Percentiles rank a stretch among this genome's conserved stretches.
Conservation (phyloP, 2,888 invertebrate genomes). For the Pyrocoelia pectoralis region DNA sequence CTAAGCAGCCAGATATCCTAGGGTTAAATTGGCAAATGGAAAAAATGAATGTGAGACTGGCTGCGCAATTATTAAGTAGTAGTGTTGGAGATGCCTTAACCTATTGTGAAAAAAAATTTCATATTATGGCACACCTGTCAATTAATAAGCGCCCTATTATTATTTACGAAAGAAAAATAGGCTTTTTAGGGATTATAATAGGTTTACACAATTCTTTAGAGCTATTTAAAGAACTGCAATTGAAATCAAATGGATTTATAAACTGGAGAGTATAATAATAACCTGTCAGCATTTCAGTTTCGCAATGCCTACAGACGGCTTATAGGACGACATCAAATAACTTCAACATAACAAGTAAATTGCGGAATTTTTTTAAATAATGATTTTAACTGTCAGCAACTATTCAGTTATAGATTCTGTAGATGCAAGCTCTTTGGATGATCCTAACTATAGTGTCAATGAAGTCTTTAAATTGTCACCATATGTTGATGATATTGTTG, state of each 20-base stretch:
- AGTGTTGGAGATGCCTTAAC: constrained; percentile 18
- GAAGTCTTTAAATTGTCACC: not conserved
- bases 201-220: constrained; percentile 2
- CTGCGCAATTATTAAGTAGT: constrained; percentile 38
- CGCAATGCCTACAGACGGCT: constrained; percentile 1
- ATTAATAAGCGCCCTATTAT: not conserved
- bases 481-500: constrained; percentile 3
- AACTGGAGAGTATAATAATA: not conserved
- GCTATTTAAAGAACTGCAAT: not conserved
- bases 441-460: constrained; percentile 3
- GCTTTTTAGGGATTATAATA: constrained; percentile 9
- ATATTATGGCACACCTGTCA: not conserved
- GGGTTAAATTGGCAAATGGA: constrained; percentile 30
- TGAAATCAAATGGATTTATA: not conserved
- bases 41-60: constrained; percentile 43
- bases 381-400: not conserved
- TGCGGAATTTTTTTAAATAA: not conserved
- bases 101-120: constrained; percentile 20
- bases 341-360: not conserved
- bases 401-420: constrained; percentile 1
- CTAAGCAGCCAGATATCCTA: too few relatives aligned
- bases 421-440: not conserved
- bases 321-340: too few relatives aligned
- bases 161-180: not conserved
- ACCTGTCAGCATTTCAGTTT: constrained; percentile 1